phyloP scores from a whole-genome alignment of 1,140 invertebrate species.

The Chymomyza costata region DNA sequence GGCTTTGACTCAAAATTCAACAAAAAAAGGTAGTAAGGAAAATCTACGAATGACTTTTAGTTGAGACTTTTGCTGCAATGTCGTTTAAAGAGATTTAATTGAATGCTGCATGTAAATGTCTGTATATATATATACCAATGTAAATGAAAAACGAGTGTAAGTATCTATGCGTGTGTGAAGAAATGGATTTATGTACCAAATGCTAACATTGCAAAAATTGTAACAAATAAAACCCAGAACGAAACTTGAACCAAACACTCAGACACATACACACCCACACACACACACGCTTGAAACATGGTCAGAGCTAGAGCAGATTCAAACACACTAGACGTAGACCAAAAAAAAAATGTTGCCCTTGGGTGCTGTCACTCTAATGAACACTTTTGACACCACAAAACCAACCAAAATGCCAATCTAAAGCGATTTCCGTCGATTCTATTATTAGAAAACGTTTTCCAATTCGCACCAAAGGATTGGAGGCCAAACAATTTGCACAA shows the following conservation, averaged over 20 bases:
- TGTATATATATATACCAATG: no score
- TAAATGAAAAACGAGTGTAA: no score
- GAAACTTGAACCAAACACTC: conserved; percentile 31
- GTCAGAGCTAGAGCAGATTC: conserved; percentile 35
- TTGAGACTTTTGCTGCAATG: no score
- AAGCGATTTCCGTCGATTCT: no score
- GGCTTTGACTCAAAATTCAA: no score
- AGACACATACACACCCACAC: conserved; percentile 16
- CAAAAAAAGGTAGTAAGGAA: no score
- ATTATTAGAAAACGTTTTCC: conserved; percentile 41
- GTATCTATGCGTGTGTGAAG: background rate
- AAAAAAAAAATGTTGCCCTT: conserved; percentile 31
- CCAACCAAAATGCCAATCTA: no score
- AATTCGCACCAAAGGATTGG: conserved; percentile 38
- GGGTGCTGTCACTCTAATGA: conserved; percentile 24
- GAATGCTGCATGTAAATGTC: no score
- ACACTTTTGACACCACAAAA: conserved; percentile 20
- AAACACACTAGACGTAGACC: conserved; percentile 10
- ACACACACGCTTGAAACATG: conserved; percentile 16
- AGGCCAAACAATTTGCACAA: conserved; percentile 46
- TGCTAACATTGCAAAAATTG: conserved; percentile 28
- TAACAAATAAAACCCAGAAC: conserved; percentile 21
- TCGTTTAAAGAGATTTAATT: no score
- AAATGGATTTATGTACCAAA: background rate
- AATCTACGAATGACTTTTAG: no score